These are phyloP conservation scores for Sebastes minor DNA, from an alignment of 2,797 vertebrate genomes.

Conservation along the genomic window DNA sequence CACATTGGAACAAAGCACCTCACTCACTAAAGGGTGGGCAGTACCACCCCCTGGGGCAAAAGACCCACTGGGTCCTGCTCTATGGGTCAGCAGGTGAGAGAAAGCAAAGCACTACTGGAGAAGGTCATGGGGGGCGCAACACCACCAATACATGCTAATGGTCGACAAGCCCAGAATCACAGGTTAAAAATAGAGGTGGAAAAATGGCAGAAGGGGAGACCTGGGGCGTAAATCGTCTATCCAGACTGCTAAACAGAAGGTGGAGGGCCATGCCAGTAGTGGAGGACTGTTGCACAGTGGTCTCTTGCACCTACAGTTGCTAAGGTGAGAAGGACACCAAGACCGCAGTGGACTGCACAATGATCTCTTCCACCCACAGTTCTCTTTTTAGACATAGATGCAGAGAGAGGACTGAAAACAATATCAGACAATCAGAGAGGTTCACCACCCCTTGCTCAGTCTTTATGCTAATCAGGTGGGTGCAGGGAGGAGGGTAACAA, in stretches of 20 bases:
- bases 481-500: not conserved
- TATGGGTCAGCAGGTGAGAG: not conserved
- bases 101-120: not conserved
- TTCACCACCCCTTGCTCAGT: not conserved
- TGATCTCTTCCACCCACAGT: not conserved
- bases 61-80: not conserved
- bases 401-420: not conserved
- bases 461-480: not conserved
- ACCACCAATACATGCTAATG: conserved; percentile 5
- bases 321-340: conserved; percentile 2
- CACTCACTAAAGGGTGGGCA: not conserved
- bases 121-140: not conserved
- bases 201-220: not conserved
- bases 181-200: conserved; percentile 20
- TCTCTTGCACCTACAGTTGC: conserved; percentile 14
- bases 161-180: not conserved
- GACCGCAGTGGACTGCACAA: not conserved
- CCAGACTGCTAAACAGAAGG: conserved; percentile 23
- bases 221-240: not conserved
- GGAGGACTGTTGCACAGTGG: conserved; percentile 10
- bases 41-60: not conserved
- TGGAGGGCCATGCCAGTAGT: not conserved
- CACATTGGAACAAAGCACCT: conserved; percentile 3
- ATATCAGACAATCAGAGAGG: not conserved
- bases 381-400: not conserved